A percentile compares a stretch with the other conserved stretches of the same genome.
Conservation (phyloP, 1,140 invertebrate species). For the Magallana ariakensis region DNA sequence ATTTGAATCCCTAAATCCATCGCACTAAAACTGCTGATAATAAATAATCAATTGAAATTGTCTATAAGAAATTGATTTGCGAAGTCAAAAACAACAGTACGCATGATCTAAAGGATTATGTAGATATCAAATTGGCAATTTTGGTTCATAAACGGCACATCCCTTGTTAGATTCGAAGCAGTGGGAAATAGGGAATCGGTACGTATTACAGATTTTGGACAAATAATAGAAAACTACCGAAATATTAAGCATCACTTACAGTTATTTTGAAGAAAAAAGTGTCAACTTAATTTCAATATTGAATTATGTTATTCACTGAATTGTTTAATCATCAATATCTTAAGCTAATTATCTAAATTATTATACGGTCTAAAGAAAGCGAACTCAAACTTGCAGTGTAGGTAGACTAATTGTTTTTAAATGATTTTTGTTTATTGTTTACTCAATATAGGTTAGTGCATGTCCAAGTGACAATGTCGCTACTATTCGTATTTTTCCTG, state of each 20-base stretch:
- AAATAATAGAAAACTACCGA: no score
- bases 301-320: no score
- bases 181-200: neutral
- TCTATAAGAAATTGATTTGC: slow-evolving; percentile 30
- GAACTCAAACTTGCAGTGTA: no score
- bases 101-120: neutral
- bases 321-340: no score
- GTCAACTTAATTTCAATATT: no score
- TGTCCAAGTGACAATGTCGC: neutral
- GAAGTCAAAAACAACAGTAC: slow-evolving; percentile 10
- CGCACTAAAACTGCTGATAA: slow-evolving; percentile 5
- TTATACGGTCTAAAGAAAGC: no score
- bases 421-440: no score
- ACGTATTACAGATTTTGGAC: neutral
- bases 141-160: neutral
- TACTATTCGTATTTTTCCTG: neutral
- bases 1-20: neutral
- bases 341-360: no score
- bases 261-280: no score
- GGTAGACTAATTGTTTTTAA: no score
- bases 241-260: no score
- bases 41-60: slow-evolving; percentile 2
- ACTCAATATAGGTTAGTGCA: no score
- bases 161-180: neutral
- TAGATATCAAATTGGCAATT: slow-evolving; percentile 12